Conservation (phyloP, 1,140 invertebrate genomes). For the Notospermus geniculatus region DNA sequence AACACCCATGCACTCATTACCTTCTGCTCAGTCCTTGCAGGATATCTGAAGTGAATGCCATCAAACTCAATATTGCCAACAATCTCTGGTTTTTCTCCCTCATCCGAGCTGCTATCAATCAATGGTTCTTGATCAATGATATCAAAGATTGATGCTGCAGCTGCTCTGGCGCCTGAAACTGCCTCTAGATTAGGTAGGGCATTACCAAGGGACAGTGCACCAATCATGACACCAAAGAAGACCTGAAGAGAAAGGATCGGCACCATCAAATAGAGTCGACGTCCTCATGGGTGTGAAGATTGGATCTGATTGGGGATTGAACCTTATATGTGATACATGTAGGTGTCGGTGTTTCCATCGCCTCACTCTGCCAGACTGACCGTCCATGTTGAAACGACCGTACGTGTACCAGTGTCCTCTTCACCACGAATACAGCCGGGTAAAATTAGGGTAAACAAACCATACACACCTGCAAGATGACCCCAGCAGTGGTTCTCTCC, state of each 20-base stretch:
- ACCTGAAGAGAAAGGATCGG: constrained; percentile 33
- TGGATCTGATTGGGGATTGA: too few relatives aligned
- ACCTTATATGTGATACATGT: too few relatives aligned
- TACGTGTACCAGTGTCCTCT: too few relatives aligned
- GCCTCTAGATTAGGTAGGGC: constrained; percentile 77
- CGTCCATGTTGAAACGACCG: too few relatives aligned
- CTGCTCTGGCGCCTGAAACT: constrained; percentile 72
- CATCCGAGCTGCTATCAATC: constrained; percentile 67
- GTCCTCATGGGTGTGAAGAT: too few relatives aligned
- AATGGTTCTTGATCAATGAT: constrained; percentile 72
- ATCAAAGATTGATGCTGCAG: constrained; percentile 73
- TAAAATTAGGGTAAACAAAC: too few relatives aligned
- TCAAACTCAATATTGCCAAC: constrained; percentile 76
- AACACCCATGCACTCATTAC: constrained; percentile 17
- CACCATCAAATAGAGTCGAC: too few relatives aligned
- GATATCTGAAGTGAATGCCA: constrained; percentile 82
- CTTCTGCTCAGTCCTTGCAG: constrained; percentile 66
- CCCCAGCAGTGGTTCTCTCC: background rate
- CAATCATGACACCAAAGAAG: constrained; percentile 69
- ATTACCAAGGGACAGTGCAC: constrained; percentile 77
- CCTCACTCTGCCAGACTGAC: too few relatives aligned
- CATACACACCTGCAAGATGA: too few relatives aligned
- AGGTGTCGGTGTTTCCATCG: too few relatives aligned
- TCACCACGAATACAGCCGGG: too few relatives aligned
- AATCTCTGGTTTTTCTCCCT: constrained; percentile 64